Base-by-base conservation (phyloP, 37 sponge, comb jelly and placozoan genomes). In the Theonella swinhoei region DNA sequence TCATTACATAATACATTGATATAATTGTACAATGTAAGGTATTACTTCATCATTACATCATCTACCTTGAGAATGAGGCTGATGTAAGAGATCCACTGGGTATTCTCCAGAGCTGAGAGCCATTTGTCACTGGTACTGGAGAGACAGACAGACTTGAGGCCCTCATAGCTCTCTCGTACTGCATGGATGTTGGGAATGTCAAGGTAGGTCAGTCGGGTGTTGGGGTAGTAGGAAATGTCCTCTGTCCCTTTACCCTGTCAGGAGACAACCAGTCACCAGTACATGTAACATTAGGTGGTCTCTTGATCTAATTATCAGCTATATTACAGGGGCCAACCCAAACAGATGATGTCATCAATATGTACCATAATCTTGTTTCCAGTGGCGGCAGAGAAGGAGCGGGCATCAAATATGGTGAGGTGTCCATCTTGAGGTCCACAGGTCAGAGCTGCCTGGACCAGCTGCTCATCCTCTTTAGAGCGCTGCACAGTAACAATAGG, bases 101-200 rank as follows among this genome's bases (percentile, higher is more conserved):
- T 96, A 79, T 68, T 86, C 87, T 99, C 99, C 28, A 99, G 74
- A 35, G 79, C 42, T 19, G 97, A 95, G 70, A 85, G 83, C 97
- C 97, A 99, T 68, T 90, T 95, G 79, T 54, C 39, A 62, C 82
- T 87, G 61, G 77, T 76, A 3, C 74, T 64, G 36, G 91, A 85
- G 77, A 84, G 89, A 73, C 93, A 95, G 54, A 86, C 71, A 36
- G 83, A 33, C 26, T 61, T 64, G 31, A 99, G 88, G 42, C 80
- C 80, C 35, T 99, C 97, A 38, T 81, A 71, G 58, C 99, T 99
- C 77, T 99, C 99, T 38, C 99, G 42, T 82, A 99, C 96, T 0
- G 90, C 95, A 73, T 99, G 99, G 85, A 99, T 99, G 80, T 99
- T 99, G 60, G 96, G 97, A 25, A 99, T 99, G 71, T 94, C 95